These are phyloP conservation scores for Drosophila prosaltans DNA, from an alignment of 1,140 invertebrate species.

Conservation along the genomic window DNA sequence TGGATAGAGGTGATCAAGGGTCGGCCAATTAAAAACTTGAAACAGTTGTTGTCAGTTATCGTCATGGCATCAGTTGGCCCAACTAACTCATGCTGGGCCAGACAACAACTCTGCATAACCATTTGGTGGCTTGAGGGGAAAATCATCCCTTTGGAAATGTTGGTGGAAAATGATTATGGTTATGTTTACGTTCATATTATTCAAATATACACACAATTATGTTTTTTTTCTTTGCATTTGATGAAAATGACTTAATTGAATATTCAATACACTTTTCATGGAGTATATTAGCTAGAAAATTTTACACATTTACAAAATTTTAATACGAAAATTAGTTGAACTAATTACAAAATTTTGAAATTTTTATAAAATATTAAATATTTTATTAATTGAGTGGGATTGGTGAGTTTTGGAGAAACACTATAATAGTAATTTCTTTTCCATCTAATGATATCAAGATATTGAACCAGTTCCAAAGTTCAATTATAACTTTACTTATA, in stretches of 20 bases:
- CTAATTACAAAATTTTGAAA: too few species aligned
- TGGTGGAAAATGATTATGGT: slow-evolving; percentile 38
- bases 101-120: slow-evolving; percentile 69
- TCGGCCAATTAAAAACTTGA: slow-evolving; percentile 62
- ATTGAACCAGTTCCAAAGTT: too few species aligned
- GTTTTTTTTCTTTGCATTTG: slow-evolving; percentile 1
- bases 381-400: too few species aligned
- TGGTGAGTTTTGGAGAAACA: too few species aligned
- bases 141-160: slow-evolving; percentile 33
- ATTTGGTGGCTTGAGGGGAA: not conserved
- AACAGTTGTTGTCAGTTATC: slow-evolving; percentile 53
- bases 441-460: too few species aligned
- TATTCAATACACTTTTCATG: not conserved
- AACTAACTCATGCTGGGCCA: slow-evolving; percentile 50
- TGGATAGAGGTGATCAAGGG: slow-evolving; percentile 10
- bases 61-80: slow-evolving; percentile 45
- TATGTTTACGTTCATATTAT: slow-evolving; percentile 56
- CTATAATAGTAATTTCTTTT: too few species aligned
- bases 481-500: too few species aligned
- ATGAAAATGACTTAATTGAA: slow-evolving; percentile 49
- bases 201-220: slow-evolving; percentile 46
- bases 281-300: slow-evolving; percentile 17
- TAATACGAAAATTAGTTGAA: too few species aligned
- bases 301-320: not conserved
- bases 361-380: too few species aligned